These are phyloP conservation scores for Diogma glabrata DNA, from an alignment of 2,888 invertebrate genomes.

Conservation along the genomic window DNA sequence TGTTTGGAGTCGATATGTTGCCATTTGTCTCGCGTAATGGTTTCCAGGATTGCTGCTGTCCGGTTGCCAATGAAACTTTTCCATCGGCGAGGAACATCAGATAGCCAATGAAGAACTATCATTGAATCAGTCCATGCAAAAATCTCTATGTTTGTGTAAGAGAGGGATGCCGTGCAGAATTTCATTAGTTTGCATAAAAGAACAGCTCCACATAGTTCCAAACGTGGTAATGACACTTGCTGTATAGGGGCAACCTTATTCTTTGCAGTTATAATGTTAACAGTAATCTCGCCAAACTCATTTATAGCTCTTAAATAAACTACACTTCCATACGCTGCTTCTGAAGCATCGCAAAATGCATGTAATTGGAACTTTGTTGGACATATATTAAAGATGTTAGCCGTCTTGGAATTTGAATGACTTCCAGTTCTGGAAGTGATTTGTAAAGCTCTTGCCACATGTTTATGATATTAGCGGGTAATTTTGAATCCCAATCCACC, in stretches of 20 bases:
- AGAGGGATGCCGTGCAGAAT: background rate
- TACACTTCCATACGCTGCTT: background rate
- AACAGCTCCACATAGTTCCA: background rate
- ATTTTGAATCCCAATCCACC: background rate
- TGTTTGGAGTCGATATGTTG: background rate
- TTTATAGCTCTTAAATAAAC: background rate
- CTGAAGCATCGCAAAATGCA: background rate
- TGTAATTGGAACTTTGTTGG: background rate
- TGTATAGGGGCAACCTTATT: background rate
- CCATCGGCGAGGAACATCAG: constrained; percentile 9
- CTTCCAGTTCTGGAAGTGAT: background rate
- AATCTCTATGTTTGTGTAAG: constrained; percentile 13
- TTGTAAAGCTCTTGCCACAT: background rate
- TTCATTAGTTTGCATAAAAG: background rate
- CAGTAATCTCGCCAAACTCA: background rate
- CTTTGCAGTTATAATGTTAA: constrained; percentile 1
- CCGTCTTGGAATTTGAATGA: background rate
- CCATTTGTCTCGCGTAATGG: background rate
- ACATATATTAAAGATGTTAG: background rate
- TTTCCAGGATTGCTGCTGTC: background rate
- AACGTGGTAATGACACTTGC: background rate
- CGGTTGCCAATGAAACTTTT: background rate
- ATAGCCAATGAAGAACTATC: constrained; percentile 17
- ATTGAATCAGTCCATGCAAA: constrained; percentile 14
- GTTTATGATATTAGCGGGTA: background rate